phyloP scores from a whole-genome alignment of 1,140 invertebrate species.

The Philopotamus ludificatus region DNA sequence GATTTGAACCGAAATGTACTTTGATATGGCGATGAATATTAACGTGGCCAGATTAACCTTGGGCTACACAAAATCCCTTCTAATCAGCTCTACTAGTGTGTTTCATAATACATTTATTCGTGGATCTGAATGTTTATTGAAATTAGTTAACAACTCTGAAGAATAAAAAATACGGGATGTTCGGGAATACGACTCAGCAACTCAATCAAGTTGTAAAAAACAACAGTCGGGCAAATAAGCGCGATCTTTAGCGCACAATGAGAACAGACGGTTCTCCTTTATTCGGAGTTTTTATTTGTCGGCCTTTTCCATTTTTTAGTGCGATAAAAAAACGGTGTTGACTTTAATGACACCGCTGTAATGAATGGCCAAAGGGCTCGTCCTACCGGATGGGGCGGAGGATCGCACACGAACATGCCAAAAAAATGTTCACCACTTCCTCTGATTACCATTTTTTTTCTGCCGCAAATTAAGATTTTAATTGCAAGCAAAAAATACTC shows the following conservation, averaged over 20 bases:
- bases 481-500: too few relatives aligned
- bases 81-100: too few relatives aligned
- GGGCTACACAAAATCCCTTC: too few relatives aligned
- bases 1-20: too few relatives aligned
- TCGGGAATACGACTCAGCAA: neutral
- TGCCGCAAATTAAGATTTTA: too few relatives aligned
- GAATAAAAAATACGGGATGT: neutral
- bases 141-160: too few relatives aligned
- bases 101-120: too few relatives aligned
- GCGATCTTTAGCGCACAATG: conserved; percentile 26
- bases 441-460: conserved; percentile 6
- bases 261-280: conserved; percentile 2
- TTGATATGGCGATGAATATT: too few relatives aligned
- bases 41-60: too few relatives aligned
- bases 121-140: too few relatives aligned
- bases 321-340: conserved; percentile 3
- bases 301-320: neutral
- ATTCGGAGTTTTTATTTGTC: neutral
- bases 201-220: neutral
- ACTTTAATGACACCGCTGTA: conserved; percentile 21
- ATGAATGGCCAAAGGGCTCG: conserved; percentile 15
- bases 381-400: conserved; percentile 21
- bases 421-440: conserved; percentile 20
- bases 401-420: conserved; percentile 18
- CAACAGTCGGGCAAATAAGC: neutral